Conservation (phyloP, 2,888 invertebrate genomes). For the Arenicola marina region DNA sequence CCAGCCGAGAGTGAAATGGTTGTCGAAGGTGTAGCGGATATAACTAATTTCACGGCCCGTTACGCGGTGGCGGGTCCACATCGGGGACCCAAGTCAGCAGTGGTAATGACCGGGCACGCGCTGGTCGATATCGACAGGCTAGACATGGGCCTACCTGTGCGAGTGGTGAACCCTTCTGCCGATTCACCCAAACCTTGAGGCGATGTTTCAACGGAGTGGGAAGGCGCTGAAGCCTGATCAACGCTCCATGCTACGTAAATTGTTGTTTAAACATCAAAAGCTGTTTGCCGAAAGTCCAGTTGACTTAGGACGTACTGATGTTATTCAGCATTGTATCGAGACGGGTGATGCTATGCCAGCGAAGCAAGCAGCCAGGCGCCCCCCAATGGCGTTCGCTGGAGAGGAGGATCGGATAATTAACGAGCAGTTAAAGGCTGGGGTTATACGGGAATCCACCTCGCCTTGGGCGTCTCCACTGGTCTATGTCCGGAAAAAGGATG, state of each 20-base stretch:
- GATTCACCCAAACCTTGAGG: too few species aligned
- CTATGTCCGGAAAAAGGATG: neutral
- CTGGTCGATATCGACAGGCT: neutral
- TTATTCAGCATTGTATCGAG: constrained; percentile 8
- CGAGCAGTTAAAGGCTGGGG: neutral
- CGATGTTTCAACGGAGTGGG: too few species aligned
- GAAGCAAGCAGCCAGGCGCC: constrained; percentile 4
- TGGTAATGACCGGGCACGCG: too few species aligned
- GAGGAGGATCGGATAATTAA: neutral
- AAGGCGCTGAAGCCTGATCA: neutral
- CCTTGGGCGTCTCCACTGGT: neutral
- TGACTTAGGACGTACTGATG: constrained; percentile 3
- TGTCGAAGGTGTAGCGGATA: neutral
- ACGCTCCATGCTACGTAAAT: neutral
- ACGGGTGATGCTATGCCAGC: constrained; percentile 13
- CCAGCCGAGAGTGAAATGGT: neutral
- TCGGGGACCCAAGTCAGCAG: neutral
- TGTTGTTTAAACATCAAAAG: neutral
- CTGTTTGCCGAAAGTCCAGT: neutral
- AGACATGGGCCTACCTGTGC: neutral
- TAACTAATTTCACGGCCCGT: neutral
- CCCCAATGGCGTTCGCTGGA: neutral
- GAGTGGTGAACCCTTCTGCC: neutral
- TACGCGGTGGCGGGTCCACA: neutral
- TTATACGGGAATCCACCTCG: neutral